phyloP scores from a whole-genome alignment of 2,888 invertebrate genomes.

The Linnaemya vulpina region DNA sequence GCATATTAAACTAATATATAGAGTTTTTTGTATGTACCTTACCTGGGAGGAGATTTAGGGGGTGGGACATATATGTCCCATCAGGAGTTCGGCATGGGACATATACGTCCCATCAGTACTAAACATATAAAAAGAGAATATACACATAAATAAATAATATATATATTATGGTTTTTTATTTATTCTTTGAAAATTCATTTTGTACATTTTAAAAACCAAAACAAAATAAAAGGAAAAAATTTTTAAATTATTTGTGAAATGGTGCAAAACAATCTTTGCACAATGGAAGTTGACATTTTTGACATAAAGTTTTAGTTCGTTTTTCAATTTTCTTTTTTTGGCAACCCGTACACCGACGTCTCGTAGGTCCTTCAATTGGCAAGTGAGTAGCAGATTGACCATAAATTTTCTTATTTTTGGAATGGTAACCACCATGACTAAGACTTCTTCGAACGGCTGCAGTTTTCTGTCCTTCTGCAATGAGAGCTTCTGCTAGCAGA shows the following conservation, averaged over 20 bases:
- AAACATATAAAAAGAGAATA: conserved; percentile 15
- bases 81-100: conserved; percentile 5
- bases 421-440: conserved; percentile 35
- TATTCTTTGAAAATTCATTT: conserved; percentile 24
- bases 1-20: conserved; percentile 32
- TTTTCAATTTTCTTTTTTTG: conserved; percentile 43
- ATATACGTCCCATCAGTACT: conserved; percentile 17
- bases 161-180: conserved; percentile 10
- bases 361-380: conserved; percentile 51
- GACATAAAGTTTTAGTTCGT: conserved; percentile 50
- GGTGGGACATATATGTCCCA: conserved; percentile 20
- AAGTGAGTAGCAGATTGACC: conserved; percentile 38
- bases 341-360: conserved; percentile 49
- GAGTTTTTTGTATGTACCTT: conserved; percentile 4
- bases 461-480: conserved; percentile 61
- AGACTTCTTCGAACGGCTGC: conserved; percentile 15
- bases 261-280: conserved; percentile 31
- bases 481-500: conserved; percentile 52
- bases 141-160: conserved; percentile 8
- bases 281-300: conserved; percentile 29
- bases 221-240: conserved; percentile 29
- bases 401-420: conserved; percentile 51
- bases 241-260: conserved; percentile 29
- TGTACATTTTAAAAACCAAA: conserved; percentile 19
- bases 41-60: conserved; percentile 2